Conservation (phyloP, 2,113 vertebrate species). For the Entomyzon cyanotis region DNA sequence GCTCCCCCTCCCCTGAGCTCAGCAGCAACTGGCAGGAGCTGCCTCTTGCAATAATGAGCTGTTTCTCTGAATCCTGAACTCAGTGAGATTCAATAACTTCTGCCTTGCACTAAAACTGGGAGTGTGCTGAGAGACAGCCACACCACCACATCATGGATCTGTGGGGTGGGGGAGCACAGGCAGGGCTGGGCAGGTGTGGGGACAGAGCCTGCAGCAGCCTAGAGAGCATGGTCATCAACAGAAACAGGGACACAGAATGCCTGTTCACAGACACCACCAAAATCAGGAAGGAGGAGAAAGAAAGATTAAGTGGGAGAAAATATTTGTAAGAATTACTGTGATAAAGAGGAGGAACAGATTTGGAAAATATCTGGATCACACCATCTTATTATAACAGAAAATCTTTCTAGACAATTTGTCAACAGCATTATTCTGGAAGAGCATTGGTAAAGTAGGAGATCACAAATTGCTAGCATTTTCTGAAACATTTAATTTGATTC, state of each 20-base stretch:
- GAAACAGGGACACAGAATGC: background rate
- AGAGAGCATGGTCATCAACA: background rate
- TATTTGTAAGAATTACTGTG: background rate
- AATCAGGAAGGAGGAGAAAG: background rate
- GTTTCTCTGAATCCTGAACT: background rate
- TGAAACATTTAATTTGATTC: background rate
- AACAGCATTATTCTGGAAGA: background rate
- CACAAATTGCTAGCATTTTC: background rate
- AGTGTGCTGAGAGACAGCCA: background rate
- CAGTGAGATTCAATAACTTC: rapidly evolving
- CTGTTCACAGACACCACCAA: background rate
- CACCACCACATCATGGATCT: rapidly evolving
- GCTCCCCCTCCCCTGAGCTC: background rate
- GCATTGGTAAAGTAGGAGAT: background rate
- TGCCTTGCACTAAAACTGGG: background rate
- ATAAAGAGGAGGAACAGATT: background rate
- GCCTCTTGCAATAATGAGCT: background rate
- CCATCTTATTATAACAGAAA: background rate
- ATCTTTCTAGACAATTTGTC: background rate
- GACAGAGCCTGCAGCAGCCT: background rate
- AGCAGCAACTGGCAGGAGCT: background rate
- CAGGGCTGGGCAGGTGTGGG: background rate
- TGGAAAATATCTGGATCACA: background rate
- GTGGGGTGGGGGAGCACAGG: background rate
- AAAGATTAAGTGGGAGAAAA: background rate